Evolutionary conservation across 2,888 invertebrate genomes (phyloP), one percentile per base, ranked within the genome.

Genomic region (Tenthredo amoena): DNA sequence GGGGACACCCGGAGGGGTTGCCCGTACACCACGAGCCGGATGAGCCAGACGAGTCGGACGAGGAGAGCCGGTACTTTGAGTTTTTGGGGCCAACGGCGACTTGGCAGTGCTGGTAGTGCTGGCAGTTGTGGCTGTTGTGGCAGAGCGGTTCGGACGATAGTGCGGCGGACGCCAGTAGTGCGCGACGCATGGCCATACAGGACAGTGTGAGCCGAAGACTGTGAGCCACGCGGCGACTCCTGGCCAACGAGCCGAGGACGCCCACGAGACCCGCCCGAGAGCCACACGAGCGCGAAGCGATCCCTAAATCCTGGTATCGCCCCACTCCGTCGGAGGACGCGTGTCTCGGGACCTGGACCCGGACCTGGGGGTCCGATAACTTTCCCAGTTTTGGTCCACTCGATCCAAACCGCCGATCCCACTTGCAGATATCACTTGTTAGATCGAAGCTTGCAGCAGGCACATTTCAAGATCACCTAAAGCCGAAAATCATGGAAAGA

Each of bases 141-240:
- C 62, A 37, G 81, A 37, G 81, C 37, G 58, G 81, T 81, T 81
- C 40, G 62, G 58, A 50, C 81, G 81, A 81, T 62, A 62, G 81
- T 81, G 58, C 62, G 81, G 50, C 83, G 68, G 43, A 47, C 50
- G 83, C 68, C 68, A 50, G 71, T 77, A 82, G 88, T 89, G 88
- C 87, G 86, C 88, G 89, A 90, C 89, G 91, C 91, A 91, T 91
- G 90, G 90, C 91, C 90, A 90, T 88, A 88, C 91, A 88, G 88
- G 89, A 88, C 85, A 90, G 89, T 88, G 89, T 88, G 89, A 87
- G 86, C 87, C 89, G 89, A 89, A 87, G 90, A 90, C 90, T 88
- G 58, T 58, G 90, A 87, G 86, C 86, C 87, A 68, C 86, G 87
- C 88, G 86, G 86, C 85, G 85, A 87, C 76, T 85, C 84, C 68